Base-by-base conservation (phyloP, 2,797 vertebrate species). In the Tokudaia tokunoshimensis region DNA sequence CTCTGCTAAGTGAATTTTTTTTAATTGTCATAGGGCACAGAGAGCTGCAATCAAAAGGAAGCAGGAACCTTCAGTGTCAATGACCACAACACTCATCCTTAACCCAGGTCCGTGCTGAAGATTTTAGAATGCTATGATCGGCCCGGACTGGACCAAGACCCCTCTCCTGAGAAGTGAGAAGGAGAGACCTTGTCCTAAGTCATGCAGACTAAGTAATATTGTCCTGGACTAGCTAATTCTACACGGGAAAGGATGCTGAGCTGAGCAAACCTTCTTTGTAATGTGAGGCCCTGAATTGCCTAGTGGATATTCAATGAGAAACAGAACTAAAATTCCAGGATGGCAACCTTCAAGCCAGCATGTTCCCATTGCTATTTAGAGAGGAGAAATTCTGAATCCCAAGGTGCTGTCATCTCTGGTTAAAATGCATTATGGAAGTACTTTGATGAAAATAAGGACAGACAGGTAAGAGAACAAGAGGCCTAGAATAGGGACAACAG, bases 1-100 rank as follows among this genome's bases (percentile, higher is more conserved):
- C 67, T 44, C 8, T 78, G 44, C 87, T 96, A 90, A 91, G 12
- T 92, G 37, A 78, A 41, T 78, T 89, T 96, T 96, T 96, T 96
- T 92, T 90, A 86, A 86, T 61, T 92, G 44, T 41, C 65, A 8
- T 29, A 67, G 41, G 37, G 29, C 55, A 91, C 10, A 82, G 72
- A 93, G 75, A 91, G 47, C 78, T 93, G 31, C 47, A 65, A 90
- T 78, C 31, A 85, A 81, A 96, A 63, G 92, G 59, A 95, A 92
- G 63, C 5, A 50, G 67, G 19, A 61, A 44, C 90, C 37, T 92
- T 76, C 57, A 82, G 19, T n/a, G 29, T 72, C 90, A 92, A 52
- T 70, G 91, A 72, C 37, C n/a, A 15, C 55, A 70, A 34, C 17
- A 12, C 10, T 85, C 57, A 41, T 55, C 84, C 76, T 80, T 67